Conservation (phyloP, 2,797 vertebrate species). For the Clarias pachynema region DNA sequence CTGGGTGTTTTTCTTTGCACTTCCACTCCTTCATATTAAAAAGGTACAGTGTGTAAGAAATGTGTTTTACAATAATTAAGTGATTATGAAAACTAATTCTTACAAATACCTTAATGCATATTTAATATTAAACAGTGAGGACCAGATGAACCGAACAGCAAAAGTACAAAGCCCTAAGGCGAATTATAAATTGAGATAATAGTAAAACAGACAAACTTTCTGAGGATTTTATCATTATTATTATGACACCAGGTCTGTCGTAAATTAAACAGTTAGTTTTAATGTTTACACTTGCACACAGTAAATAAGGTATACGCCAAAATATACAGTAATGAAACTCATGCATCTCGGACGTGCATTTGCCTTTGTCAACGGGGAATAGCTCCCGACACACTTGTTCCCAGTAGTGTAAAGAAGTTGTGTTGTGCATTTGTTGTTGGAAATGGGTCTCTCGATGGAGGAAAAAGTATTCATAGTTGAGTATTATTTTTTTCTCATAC, state of each 20-base stretch:
- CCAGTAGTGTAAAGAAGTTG: too few species aligned
- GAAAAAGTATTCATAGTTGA: too few species aligned
- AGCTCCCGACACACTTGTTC: too few species aligned
- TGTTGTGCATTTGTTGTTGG: too few species aligned
- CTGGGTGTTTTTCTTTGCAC: neutral
- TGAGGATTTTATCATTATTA: neutral
- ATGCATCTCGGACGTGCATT: too few species aligned
- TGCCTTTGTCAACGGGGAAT: too few species aligned
- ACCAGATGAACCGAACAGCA: neutral
- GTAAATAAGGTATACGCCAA: neutral
- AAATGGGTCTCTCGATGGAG: too few species aligned
- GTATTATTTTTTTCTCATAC: too few species aligned
- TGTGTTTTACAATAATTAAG: neutral
- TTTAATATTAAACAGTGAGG: neutral
- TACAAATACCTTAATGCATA: neutral
- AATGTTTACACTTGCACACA: neutral
- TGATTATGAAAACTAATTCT: neutral
- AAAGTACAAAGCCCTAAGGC: neutral
- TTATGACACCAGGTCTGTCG: neutral
- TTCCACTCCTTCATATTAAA: neutral
- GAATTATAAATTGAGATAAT: neutral
- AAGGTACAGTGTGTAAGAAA: neutral
- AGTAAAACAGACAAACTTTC: neutral
- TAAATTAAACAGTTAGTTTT: neutral
- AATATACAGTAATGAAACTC: too few species aligned